Conservation (phyloP, 2,113 vertebrate genomes). For the Eublepharis macularius region DNA sequence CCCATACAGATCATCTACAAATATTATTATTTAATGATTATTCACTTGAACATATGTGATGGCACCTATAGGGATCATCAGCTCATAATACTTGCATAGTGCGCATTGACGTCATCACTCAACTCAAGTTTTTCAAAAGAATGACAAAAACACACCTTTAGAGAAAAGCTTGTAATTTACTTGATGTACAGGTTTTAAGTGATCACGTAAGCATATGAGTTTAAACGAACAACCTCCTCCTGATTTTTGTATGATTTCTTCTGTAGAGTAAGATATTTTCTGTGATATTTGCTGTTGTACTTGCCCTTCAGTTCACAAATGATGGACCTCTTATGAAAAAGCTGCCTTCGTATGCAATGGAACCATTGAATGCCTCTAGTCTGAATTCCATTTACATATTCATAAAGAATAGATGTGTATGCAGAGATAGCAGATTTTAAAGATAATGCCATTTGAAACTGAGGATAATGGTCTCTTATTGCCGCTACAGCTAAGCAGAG, state of each 20-base stretch:
- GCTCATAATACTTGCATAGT: not conserved
- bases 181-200: not conserved
- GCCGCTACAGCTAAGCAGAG: slow-evolving; percentile 28
- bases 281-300: not conserved
- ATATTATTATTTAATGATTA: not conserved
- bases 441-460: slow-evolving; percentile 54
- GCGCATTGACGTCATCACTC: not conserved
- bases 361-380: slow-evolving; percentile 42
- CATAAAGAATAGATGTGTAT: slow-evolving; percentile 52
- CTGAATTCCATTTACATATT: slow-evolving; percentile 62
- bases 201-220: not conserved
- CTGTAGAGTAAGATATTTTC: not conserved
- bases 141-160: not conserved
- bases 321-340: not conserved
- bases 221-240: not conserved
- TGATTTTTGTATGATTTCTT: not conserved
- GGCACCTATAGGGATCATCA: not conserved
- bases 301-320: not conserved
- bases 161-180: not conserved
- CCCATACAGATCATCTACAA: not conserved
- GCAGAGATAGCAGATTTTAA: slow-evolving; percentile 40
- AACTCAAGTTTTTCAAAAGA: not conserved
- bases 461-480: slow-evolving; percentile 48
- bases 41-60: not conserved
- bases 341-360: slow-evolving; percentile 38